A percentile compares a stretch with the other conserved stretches of the same genome.
Conservation (phyloP, 2,113 vertebrate genomes). For the Ceratotherium simum region DNA sequence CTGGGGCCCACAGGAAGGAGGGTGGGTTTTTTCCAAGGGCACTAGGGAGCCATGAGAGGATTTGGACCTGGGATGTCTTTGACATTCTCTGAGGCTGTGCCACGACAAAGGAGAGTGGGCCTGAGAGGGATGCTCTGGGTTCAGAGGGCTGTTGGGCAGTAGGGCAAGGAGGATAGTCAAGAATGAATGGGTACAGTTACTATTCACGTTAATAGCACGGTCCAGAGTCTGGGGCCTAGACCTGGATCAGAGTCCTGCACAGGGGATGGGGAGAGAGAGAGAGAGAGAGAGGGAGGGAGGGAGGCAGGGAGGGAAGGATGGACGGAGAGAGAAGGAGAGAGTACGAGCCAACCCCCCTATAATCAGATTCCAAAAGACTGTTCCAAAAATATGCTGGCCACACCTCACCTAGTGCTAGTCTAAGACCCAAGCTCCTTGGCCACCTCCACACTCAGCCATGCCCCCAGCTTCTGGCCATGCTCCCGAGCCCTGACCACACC, state of each 20-base stretch:
- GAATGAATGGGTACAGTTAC: neutral
- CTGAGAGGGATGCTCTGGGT: neutral
- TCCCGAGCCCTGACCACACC: neutral
- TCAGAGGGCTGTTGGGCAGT: neutral
- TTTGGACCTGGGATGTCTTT: neutral
- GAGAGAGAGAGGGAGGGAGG: fast-evolving
- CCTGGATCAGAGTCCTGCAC: neutral
- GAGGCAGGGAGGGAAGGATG: neutral
- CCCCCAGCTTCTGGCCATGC: neutral
- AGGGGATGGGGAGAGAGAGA: fast-evolving
- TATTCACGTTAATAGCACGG: too few species aligned
- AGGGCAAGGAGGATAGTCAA: neutral
- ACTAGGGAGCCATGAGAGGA: neutral
- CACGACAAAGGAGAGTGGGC: neutral
- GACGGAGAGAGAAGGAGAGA: too few species aligned
- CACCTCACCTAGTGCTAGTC: neutral
- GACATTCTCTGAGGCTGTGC: neutral
- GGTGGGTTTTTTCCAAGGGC: neutral
- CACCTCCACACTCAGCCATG: fast-evolving
- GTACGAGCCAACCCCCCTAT: neutral
- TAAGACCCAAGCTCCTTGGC: neutral
- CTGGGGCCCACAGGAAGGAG: neutral
- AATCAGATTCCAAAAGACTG: neutral
- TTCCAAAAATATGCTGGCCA: neutral
- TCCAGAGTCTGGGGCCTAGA: neutral